Conservation (phyloP, 2,113 vertebrate species). For the Scomber scombrus region DNA sequence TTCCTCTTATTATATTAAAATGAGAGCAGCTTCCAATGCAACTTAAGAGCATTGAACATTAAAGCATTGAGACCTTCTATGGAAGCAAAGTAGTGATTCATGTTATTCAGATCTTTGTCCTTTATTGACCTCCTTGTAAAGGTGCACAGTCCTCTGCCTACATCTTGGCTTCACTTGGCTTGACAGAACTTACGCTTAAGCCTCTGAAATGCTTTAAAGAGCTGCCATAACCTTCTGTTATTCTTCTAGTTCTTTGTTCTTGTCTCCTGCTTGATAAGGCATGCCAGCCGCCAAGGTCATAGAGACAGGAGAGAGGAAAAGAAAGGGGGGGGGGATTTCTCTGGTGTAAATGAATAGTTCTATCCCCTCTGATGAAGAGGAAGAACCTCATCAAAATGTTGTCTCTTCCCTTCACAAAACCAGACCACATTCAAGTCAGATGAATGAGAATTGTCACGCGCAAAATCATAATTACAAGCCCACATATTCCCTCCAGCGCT, state of each 20-base stretch:
- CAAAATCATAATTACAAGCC: slow-evolving; percentile 85
- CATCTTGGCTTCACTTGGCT: slow-evolving; percentile 68
- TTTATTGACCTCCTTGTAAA: slow-evolving; percentile 77
- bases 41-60: slow-evolving; percentile 14
- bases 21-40: not conserved
- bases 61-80: slow-evolving; percentile 37
- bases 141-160: slow-evolving; percentile 64
- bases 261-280: slow-evolving; percentile 82
- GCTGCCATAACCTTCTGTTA: slow-evolving; percentile 85
- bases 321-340: slow-evolving; percentile 59
- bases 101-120: slow-evolving; percentile 76
- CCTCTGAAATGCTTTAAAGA: slow-evolving; percentile 79
- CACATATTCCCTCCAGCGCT: slow-evolving; percentile 76
- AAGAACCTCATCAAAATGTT: slow-evolving; percentile 85
- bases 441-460: slow-evolving; percentile 83
- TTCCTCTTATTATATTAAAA: slow-evolving; percentile 17
- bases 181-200: slow-evolving; percentile 78
- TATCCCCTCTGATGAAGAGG: slow-evolving; percentile 80
- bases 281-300: slow-evolving; percentile 84
- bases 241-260: slow-evolving; percentile 82
- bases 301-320: slow-evolving; percentile 68
- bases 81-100: slow-evolving; percentile 58
- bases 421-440: slow-evolving; percentile 80
- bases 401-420: slow-evolving; percentile 77
- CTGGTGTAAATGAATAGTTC: slow-evolving; percentile 81